Conservation (phyloP, 2,888 invertebrate genomes). For the Hirudinaria manillensis region DNA sequence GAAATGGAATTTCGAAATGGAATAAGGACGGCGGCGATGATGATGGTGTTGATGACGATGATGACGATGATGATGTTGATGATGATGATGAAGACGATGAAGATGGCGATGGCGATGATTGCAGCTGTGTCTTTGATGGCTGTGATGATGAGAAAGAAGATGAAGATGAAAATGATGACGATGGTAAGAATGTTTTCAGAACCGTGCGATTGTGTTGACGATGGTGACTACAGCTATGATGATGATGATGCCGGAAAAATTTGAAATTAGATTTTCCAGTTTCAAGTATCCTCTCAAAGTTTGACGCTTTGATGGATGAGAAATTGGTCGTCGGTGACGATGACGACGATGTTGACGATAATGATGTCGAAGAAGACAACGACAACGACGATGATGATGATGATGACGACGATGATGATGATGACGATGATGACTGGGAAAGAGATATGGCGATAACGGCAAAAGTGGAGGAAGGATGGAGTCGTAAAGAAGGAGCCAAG, state of each 20-base stretch:
- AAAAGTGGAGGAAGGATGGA: background rate
- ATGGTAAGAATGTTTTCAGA: background rate
- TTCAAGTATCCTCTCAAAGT: too few relatives aligned
- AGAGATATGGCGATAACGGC: background rate
- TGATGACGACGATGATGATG: slow-evolving; percentile 4
- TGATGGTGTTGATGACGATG: background rate
- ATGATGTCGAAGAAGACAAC: background rate
- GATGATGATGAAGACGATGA: too few relatives aligned
- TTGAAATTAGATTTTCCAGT: too few relatives aligned
- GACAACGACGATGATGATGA: background rate
- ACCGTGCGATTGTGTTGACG: background rate
- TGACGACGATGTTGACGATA: background rate
- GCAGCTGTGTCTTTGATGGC: background rate
- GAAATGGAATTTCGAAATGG: too few relatives aligned
- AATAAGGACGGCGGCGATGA: background rate
- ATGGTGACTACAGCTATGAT: background rate
- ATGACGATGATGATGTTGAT: slow-evolving; percentile 13
- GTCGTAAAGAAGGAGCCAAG: background rate
- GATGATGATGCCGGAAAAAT: background rate
- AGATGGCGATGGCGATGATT: background rate
- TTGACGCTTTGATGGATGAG: too few relatives aligned
- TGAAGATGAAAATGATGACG: background rate
- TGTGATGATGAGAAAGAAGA: background rate
- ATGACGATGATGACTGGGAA: background rate
- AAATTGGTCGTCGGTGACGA: background rate